These are phyloP conservation scores for Fistularia tabacaria DNA, from an alignment of 2,797 vertebrate genomes.

Conservation along the genomic window DNA sequence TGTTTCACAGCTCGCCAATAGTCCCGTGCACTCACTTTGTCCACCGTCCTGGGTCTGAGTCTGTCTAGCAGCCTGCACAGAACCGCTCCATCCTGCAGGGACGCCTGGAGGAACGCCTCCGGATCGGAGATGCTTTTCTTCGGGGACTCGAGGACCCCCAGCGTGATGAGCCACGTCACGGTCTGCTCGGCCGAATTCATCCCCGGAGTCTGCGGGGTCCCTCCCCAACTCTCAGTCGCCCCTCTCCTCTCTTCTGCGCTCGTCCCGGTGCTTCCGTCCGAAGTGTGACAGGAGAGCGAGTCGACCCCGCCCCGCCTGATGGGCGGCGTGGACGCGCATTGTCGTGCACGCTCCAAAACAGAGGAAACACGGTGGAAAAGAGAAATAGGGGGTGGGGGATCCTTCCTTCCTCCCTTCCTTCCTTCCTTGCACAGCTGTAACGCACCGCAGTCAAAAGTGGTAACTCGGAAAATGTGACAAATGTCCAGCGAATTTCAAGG, in stretches of 20 bases:
- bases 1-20: not conserved
- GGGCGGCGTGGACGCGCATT: no score
- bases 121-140: slow-evolving; percentile 93
- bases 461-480: no score
- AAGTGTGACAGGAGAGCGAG: not conserved
- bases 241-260: no score
- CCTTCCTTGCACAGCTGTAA: no score
- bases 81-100: slow-evolving; percentile 89
- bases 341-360: no score
- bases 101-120: slow-evolving; percentile 84
- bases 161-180: slow-evolving; percentile 93
- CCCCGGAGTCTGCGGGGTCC: slow-evolving; percentile 8
- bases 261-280: no score
- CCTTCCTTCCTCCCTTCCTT: no score
- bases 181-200: slow-evolving; percentile 95
- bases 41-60: slow-evolving; percentile 86
- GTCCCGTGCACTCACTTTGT: slow-evolving; percentile 77
- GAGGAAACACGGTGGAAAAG: no score
- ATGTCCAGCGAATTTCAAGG: no score
- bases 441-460: no score
- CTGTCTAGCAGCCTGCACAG: slow-evolving; percentile 90
- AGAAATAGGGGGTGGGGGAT: no score
- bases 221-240: no score
- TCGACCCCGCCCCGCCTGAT: slow-evolving; percentile 18
- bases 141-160: slow-evolving; percentile 93